Base-by-base conservation (phyloP, 2,888 invertebrate genomes). In the Andrena praecox region DNA sequence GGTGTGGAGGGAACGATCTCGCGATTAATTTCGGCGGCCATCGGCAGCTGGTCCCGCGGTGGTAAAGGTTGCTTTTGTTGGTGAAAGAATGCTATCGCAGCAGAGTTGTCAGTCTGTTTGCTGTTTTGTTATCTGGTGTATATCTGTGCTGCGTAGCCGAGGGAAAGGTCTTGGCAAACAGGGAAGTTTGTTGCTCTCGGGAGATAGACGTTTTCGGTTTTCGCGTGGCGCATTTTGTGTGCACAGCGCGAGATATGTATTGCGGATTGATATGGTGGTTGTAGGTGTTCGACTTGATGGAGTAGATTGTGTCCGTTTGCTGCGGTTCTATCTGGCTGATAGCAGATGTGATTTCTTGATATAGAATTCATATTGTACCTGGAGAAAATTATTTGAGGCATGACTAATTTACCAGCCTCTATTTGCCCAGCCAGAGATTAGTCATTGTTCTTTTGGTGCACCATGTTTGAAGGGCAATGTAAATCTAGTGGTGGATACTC, bases 11-110 rank as follows among this genome's bases (percentile, higher is more conserved):
- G n/a, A 63, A 63, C 29, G 50, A 50, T 20, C 20, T 6, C 8
- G 20, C 67, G 50, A 67, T 67, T 67, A 50, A 50, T 67, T 52
- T 52, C 50, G 67, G 31, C 50, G 67, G 31, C 29, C 50, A 67
- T 67, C 20, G 67, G 33, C 67, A 67, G 31, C 20, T 54, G 52
- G 52, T 52, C 20, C 52, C 6, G 54, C 54, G 20, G 20, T 8
- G 52, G 52, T 54, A 54, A 54, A 54, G 20, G 54, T 54, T 54
- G 20, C 54, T 54, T 54, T 54, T 24, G 7, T 54, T 24, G 20
- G n/a, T 24, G 54, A 54, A 24, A 20, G 54, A 54, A 54, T 24
- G n/a, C 20, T 54, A 54, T 54, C 20, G 20, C 42, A 42, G 16
- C 42, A 5, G 16, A 42, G 16, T 54, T 24, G 54, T 54, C 54